phyloP scores from a whole-genome alignment of 2,888 invertebrate genomes.

The Rhaphigaster nebulosa region DNA sequence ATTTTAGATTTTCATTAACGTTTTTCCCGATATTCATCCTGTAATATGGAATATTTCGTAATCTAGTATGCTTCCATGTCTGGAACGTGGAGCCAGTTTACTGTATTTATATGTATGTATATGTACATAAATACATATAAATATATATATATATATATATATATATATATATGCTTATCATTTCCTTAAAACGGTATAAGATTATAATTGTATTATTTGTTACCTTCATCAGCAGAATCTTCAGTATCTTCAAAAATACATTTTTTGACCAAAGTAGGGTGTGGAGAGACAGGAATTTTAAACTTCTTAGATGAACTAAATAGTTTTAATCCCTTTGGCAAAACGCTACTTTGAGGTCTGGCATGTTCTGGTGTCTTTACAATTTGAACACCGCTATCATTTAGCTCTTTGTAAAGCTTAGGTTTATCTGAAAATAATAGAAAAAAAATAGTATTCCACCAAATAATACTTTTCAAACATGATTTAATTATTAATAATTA shows the following conservation, averaged over 20 bases:
- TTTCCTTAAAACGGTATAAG: neutral
- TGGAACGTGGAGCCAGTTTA: too few species aligned
- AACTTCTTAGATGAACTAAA: conserved; percentile 39
- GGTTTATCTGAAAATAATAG: conserved; percentile 51
- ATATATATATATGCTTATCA: too few species aligned
- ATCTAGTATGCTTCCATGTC: too few species aligned
- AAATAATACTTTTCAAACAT: neutral
- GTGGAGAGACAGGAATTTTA: conserved; percentile 49
- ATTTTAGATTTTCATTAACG: too few species aligned
- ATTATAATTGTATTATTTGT: neutral
- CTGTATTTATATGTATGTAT: too few species aligned
- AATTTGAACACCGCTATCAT: neutral
- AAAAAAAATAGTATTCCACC: neutral
- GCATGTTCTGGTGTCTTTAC: conserved; percentile 42
- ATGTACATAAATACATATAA: too few species aligned
- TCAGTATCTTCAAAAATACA: conserved; percentile 37
- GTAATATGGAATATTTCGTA: too few species aligned
- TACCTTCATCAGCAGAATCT: conserved; percentile 26
- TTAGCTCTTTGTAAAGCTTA: conserved; percentile 43
- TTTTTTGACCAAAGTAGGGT: neutral
- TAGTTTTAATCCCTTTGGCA: conserved; percentile 2
- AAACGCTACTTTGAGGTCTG: neutral
- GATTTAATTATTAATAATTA: too few species aligned
- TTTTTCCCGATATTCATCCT: too few species aligned
- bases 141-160: too few species aligned